Evolutionary conservation across 1,140 invertebrate species (phyloP).

Genomic region (Eulimnadia texana): DNA sequence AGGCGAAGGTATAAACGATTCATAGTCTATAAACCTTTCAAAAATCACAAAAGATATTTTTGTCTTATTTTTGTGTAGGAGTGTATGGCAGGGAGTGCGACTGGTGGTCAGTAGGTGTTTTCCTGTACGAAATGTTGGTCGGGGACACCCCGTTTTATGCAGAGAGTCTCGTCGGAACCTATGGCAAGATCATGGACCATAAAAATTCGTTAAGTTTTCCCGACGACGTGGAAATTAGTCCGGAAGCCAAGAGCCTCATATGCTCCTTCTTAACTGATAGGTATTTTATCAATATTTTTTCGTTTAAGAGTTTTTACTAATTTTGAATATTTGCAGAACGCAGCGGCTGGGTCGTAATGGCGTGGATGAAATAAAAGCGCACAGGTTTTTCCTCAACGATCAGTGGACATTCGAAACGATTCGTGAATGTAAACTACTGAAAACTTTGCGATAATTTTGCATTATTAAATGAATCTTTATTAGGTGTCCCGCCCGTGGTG

Average conservation of each 20-base stretch:
- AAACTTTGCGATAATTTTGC: too few relatives aligned
- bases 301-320: conserved; percentile 10
- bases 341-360: conserved; percentile 83
- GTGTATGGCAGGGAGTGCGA: conserved; percentile 93
- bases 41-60: not conserved
- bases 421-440: conserved; percentile 66
- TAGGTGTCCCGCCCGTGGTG: conserved; percentile 82
- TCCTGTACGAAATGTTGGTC: conserved; percentile 96
- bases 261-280: conserved; percentile 83
- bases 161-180: conserved; percentile 93
- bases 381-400: conserved; percentile 91
- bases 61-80: not conserved
- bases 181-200: conserved; percentile 98
- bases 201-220: conserved; percentile 91
- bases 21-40: not conserved
- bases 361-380: conserved; percentile 85
- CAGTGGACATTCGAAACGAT: conserved; percentile 97
- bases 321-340: conserved; percentile 35
- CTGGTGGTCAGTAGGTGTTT: conserved; percentile 99
- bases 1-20: conserved; percentile 51
- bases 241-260: conserved; percentile 82
- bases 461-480: not conserved
- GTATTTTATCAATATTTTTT: conserved; percentile 24
- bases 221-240: conserved; percentile 80
- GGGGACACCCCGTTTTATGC: conserved; percentile 99